Percentiles rank a stretch among this genome's conserved stretches.
Evolutionary conservation across 2,888 invertebrate genomes (phyloP).

Genomic region (Axea sp.): DNA sequence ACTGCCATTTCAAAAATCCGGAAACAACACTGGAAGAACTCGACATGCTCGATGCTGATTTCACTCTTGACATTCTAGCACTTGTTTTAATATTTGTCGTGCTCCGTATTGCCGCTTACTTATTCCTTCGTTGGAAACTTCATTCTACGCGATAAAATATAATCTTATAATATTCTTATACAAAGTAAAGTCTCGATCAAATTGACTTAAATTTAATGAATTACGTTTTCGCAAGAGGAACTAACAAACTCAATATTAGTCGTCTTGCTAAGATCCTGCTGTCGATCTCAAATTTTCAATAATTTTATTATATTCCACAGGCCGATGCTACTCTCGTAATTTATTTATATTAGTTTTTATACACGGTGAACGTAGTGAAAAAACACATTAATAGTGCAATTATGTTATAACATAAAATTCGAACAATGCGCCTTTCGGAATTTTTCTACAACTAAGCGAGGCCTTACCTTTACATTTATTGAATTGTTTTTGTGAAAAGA

Average conservation of each 20-base stretch:
- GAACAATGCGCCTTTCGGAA: not conserved
- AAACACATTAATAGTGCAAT: too few species aligned
- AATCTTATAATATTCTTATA: not conserved
- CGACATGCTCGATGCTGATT: slow-evolving; percentile 90
- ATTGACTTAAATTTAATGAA: slow-evolving; percentile 8
- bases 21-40: slow-evolving; percentile 90
- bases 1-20: slow-evolving; percentile 93
- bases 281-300: slow-evolving; percentile 40
- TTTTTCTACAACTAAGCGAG: not conserved
- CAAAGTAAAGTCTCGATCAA: slow-evolving; percentile 12
- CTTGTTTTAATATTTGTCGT: slow-evolving; percentile 89
- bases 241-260: not conserved
- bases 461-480: slow-evolving; percentile 1
- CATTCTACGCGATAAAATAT: slow-evolving; percentile 86
- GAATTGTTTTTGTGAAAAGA: not conserved
- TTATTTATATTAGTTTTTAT: slow-evolving; percentile 44
- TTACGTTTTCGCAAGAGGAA: slow-evolving; percentile 19
- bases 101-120: slow-evolving; percentile 89
- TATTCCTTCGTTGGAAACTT: slow-evolving; percentile 93
- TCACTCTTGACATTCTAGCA: slow-evolving; percentile 89
- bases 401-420: too few species aligned
- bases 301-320: slow-evolving; percentile 6
- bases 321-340: slow-evolving; percentile 28
- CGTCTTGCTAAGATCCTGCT: slow-evolving; percentile 11
- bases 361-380: slow-evolving; percentile 24